Conservation (phyloP, 2,113 vertebrate species). For the Rhynchomys soricoides region DNA sequence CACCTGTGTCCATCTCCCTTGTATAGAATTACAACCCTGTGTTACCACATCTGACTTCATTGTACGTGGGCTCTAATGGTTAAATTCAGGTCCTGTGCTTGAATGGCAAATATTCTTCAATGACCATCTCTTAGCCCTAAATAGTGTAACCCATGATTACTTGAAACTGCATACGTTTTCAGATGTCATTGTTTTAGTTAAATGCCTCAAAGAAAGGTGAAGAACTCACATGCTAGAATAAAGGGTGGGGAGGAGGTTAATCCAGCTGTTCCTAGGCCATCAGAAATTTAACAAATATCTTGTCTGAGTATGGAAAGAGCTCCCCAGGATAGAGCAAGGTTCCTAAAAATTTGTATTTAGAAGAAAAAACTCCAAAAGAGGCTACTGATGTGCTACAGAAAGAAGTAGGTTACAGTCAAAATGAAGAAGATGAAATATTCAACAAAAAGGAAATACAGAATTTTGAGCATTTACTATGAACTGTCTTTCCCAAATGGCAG, state of each 20-base stretch:
- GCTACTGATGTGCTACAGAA: not conserved
- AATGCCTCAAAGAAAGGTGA: not conserved
- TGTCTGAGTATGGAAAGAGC: not conserved
- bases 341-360: not conserved
- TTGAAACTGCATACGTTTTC: not conserved
- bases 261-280: not conserved
- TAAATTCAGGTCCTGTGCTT: not conserved
- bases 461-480: slow-evolving; percentile 46
- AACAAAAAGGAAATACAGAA: slow-evolving; percentile 44
- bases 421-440: slow-evolving; percentile 53
- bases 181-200: not conserved
- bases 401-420: slow-evolving; percentile 20
- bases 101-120: not conserved
- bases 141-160: not conserved
- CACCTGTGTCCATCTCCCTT: not conserved
- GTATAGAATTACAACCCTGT: not conserved
- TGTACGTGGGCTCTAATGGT: not conserved
- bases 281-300: slow-evolving; percentile 30
- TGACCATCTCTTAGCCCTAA: not conserved
- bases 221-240: not conserved
- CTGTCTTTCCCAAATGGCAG: slow-evolving; percentile 57
- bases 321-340: not conserved
- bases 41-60: not conserved
- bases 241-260: not conserved
- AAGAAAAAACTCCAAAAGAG: slow-evolving; percentile 16